Evolutionary conservation across 92 coral and sea anemone species (phyloP).

Genomic region (Palythoa heliodiscus): DNA sequence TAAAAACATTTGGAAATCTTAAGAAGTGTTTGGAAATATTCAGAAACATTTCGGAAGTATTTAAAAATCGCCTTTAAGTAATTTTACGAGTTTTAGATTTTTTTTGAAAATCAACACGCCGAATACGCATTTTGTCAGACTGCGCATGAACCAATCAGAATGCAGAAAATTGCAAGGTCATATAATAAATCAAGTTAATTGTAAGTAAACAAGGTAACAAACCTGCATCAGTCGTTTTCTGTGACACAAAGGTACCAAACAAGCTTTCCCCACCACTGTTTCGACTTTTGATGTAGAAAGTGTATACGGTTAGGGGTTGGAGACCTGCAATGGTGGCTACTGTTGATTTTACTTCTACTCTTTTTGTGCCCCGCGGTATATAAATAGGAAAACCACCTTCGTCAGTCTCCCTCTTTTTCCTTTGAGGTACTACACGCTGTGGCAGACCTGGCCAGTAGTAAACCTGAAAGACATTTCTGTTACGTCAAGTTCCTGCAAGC

Average conservation of each 20-base stretch:
- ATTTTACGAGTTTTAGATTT: too few relatives aligned
- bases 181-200: too few relatives aligned
- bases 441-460: constrained; percentile 15
- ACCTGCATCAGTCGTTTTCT: constrained; percentile 34
- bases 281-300: constrained; percentile 10
- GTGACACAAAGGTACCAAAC: not conserved
- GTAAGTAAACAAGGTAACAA: not conserved
- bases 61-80: too few relatives aligned
- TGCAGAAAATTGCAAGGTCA: too few relatives aligned
- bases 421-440: not conserved
- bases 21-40: too few relatives aligned
- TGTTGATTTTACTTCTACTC: not conserved
- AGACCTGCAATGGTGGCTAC: not conserved
- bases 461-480: not conserved
- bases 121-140: too few relatives aligned
- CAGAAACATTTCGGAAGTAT: too few relatives aligned
- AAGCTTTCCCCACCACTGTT: constrained; percentile 31
- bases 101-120: too few relatives aligned
- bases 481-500: too few relatives aligned
- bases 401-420: not conserved
- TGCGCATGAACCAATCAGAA: too few relatives aligned
- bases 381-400: not conserved
- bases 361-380: not conserved
- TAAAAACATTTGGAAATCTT: too few relatives aligned
- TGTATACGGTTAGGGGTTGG: not conserved